A percentile compares a stretch with the other conserved stretches of the same genome.
Conservation (phyloP, 2,113 vertebrate species). For the Promerops cafer region DNA sequence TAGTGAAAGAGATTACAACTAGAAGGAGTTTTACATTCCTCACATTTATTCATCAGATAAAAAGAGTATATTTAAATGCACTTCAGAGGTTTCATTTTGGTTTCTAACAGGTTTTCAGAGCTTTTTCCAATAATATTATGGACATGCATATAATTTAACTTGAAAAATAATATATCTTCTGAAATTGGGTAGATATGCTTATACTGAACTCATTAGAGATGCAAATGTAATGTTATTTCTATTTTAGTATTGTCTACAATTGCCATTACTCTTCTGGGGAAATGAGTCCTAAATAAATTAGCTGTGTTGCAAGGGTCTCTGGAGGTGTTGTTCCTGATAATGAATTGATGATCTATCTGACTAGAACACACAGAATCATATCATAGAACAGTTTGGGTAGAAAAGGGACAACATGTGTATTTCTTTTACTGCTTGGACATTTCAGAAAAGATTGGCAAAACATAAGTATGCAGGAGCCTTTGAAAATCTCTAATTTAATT, state of each 20-base stretch:
- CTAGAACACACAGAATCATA: not conserved
- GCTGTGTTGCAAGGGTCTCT: not conserved
- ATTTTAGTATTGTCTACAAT: not conserved
- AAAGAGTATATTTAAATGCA: not conserved
- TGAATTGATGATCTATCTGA: not conserved
- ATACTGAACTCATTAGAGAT: not conserved
- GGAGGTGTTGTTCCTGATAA: not conserved
- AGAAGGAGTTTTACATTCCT: not conserved
- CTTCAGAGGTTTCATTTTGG: not conserved
- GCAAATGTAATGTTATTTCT: not conserved
- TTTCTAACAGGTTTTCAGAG: not conserved
- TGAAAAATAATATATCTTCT: not conserved
- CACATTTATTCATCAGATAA: not conserved
- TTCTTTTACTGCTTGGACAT: not conserved
- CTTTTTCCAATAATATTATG: not conserved
- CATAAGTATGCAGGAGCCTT: not conserved
- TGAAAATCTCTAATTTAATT: not conserved
- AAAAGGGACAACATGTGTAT: not conserved
- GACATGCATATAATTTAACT: not conserved
- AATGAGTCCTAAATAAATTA: not conserved
- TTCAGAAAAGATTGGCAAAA: not conserved
- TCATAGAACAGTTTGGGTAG: not conserved
- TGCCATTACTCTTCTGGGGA: not conserved
- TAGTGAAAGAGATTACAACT: not conserved
- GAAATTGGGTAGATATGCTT: not conserved